Evolutionary conservation across 1,140 invertebrate species (phyloP).

Genomic region (Telenomus remus): DNA sequence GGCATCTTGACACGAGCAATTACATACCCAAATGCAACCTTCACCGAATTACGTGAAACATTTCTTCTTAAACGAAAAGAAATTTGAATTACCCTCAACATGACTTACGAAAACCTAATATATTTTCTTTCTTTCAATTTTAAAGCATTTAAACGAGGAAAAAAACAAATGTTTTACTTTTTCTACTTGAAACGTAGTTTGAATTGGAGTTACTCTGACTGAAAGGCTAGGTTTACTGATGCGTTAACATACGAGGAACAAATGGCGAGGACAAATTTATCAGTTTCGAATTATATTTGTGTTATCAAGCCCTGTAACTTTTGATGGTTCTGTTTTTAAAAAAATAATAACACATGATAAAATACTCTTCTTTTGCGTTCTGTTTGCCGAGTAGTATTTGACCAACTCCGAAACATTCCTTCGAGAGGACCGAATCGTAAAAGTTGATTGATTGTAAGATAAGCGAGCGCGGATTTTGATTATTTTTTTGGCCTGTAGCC

Average conservation of each 20-base stretch:
- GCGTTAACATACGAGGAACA: constrained; percentile 33
- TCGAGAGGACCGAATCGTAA: too few species aligned
- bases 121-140: too few species aligned
- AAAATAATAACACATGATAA: too few species aligned
- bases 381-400: too few species aligned
- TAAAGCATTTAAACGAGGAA: constrained; percentile 40
- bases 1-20: constrained; percentile 76
- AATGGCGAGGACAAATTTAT: constrained; percentile 25
- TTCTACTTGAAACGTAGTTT: constrained; percentile 42
- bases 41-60: constrained; percentile 65
- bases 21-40: constrained; percentile 72
- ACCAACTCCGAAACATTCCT: too few species aligned
- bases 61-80: constrained; percentile 34
- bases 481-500: constrained; percentile 69
- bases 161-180: constrained; percentile 12
- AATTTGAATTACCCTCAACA: background rate
- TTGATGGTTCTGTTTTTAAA: too few species aligned
- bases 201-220: constrained; percentile 55
- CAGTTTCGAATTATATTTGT: constrained; percentile 17
- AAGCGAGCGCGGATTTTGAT: background rate
- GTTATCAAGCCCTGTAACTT: too few species aligned
- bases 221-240: constrained; percentile 58
- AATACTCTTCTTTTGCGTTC: too few species aligned
- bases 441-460: too few species aligned
- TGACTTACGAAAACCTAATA: constrained; percentile 5